Evolutionary conservation across 2,797 vertebrate species (phyloP).

Genomic region (Phataginus tricuspis): DNA sequence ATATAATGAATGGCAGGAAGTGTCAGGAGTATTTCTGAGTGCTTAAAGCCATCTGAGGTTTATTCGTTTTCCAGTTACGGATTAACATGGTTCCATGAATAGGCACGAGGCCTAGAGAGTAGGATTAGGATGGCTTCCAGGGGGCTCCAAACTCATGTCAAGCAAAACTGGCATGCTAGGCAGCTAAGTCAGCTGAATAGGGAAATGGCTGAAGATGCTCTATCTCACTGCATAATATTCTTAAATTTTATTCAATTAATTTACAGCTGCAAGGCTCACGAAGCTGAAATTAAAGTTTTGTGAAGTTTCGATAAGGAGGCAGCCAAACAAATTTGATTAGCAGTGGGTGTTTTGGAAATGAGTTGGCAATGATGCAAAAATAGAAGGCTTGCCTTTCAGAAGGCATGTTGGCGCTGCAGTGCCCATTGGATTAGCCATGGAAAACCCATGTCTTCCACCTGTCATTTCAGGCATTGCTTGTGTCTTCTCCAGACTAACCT

Average conservation of each 20-base stretch:
- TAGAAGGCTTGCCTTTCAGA: slow-evolving; percentile 44
- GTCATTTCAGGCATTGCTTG: not conserved
- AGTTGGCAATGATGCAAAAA: slow-evolving; percentile 71
- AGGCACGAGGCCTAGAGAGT: slow-evolving; percentile 83
- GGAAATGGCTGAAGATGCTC: slow-evolving; percentile 78
- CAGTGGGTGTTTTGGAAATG: slow-evolving; percentile 72
- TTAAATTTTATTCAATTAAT: slow-evolving; percentile 88
- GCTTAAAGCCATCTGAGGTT: slow-evolving; percentile 81
- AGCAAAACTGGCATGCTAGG: slow-evolving; percentile 82
- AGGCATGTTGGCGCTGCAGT: not conserved
- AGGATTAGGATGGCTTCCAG: slow-evolving; percentile 87
- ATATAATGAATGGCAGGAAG: slow-evolving; percentile 60
- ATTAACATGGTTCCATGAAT: slow-evolving; percentile 83
- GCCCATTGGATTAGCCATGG: not conserved
- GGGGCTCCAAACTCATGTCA: slow-evolving; percentile 84
- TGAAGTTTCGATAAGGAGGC: slow-evolving; percentile 83
- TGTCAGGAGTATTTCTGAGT: slow-evolving; percentile 72
- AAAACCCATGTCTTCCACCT: not conserved
- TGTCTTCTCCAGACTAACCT: not conserved
- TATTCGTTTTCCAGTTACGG: slow-evolving; percentile 83
- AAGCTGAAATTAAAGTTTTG: slow-evolving; percentile 86
- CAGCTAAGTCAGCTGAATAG: slow-evolving; percentile 80
- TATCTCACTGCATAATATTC: slow-evolving; percentile 84
- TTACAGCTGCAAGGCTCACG: slow-evolving; percentile 85
- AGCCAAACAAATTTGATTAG: slow-evolving; percentile 82